phyloP scores from a whole-genome alignment of 2,113 vertebrate genomes.

The Callipepla squamata region DNA sequence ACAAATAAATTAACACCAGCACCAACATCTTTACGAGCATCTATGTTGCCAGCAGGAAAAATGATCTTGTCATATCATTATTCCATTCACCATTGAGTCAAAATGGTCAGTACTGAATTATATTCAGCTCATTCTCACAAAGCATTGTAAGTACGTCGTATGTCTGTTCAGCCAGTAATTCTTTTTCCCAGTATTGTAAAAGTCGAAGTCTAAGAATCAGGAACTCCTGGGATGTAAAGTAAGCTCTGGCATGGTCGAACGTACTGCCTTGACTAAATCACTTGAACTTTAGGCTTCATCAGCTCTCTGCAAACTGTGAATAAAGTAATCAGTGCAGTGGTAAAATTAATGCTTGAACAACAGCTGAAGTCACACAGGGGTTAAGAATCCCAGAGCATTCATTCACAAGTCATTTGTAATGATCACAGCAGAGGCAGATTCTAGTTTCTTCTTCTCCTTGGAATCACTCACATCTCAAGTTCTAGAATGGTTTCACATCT shows the following conservation, averaged over 20 bases:
- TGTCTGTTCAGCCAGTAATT: not conserved
- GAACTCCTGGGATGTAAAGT: not conserved
- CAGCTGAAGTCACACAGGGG: not conserved
- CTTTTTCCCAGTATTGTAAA: not conserved
- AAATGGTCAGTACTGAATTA: not conserved
- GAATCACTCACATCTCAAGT: conserved; percentile 11
- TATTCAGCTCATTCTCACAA: not conserved
- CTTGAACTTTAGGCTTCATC: not conserved
- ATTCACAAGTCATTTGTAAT: not conserved
- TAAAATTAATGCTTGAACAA: conserved; percentile 6
- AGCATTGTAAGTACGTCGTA: not conserved
- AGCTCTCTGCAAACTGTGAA: conserved; percentile 5
- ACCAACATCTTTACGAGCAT: not conserved
- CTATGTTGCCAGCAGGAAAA: not conserved
- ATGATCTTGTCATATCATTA: not conserved
- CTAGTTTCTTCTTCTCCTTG: conserved; percentile 27
- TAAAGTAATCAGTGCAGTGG: not conserved
- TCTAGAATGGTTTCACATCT: conserved; percentile 30
- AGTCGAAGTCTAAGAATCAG: not conserved
- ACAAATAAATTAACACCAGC: not conserved
- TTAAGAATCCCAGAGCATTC: not conserved
- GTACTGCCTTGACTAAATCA: not conserved
- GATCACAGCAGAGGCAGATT: not conserved
- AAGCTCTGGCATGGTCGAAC: not conserved
- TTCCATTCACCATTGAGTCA: not conserved